Evolutionary conservation across 2,797 vertebrate genomes (phyloP).

Genomic region (Sebastes itinus): DNA sequence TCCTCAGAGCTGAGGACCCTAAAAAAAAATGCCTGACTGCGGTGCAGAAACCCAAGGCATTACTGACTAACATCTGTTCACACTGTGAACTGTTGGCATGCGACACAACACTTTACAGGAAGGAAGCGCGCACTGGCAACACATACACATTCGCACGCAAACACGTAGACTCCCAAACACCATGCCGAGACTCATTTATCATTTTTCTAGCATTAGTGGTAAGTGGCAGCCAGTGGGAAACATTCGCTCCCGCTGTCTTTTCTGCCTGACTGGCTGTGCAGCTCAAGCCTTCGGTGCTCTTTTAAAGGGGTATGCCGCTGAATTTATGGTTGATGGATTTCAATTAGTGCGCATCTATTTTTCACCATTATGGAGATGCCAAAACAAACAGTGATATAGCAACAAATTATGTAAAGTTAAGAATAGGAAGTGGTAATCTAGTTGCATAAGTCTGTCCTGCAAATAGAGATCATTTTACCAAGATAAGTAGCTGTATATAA

Average conservation of each 20-base stretch:
- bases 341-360: conserved; percentile 26
- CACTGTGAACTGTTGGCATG: conserved; percentile 73
- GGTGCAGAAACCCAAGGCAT: conserved; percentile 63
- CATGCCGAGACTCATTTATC: conserved; percentile 67
- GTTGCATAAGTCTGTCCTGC: not conserved
- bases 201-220: conserved; percentile 74
- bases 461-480: not conserved
- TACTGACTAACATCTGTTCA: conserved; percentile 80
- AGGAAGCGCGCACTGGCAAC: conserved; percentile 37
- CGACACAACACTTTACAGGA: conserved; percentile 60
- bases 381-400: not conserved
- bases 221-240: conserved; percentile 70
- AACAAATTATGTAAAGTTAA: not conserved
- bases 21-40: conserved; percentile 53
- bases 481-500: not conserved
- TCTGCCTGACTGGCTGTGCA: conserved; percentile 48
- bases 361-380: not conserved
- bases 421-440: not conserved
- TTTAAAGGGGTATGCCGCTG: conserved; percentile 14
- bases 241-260: conserved; percentile 60
- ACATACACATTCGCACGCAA: conserved; percentile 41
- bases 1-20: conserved; percentile 66
- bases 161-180: conserved; percentile 31
- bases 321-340: conserved; percentile 26
- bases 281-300: conserved; percentile 23